Evolutionary conservation across 2,113 vertebrate species (phyloP).

Genomic region (Peromyscus polionotus): DNA sequence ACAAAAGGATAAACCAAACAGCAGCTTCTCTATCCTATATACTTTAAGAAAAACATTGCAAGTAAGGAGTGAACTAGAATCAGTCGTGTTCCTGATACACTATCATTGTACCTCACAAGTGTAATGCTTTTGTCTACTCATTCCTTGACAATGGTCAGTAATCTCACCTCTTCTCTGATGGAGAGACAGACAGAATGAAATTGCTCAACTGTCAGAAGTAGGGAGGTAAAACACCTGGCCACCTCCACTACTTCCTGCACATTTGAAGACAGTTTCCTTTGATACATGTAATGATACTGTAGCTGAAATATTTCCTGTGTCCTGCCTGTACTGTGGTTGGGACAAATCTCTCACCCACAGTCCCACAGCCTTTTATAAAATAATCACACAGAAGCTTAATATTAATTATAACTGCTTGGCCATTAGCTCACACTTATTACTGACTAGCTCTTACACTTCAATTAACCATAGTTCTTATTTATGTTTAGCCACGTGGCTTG

Average conservation of each 20-base stretch:
- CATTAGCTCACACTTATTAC: too few species aligned
- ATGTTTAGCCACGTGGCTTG: too few species aligned
- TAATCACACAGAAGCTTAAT: too few species aligned
- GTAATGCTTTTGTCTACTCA: neutral
- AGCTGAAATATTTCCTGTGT: too few species aligned
- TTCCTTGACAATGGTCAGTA: neutral
- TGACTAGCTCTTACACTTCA: too few species aligned
- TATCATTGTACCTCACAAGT: neutral
- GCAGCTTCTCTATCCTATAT: neutral
- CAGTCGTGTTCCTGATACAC: fast-evolving
- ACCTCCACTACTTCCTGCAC: neutral
- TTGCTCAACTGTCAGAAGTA: neutral
- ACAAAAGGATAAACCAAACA: neutral
- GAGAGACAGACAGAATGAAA: neutral
- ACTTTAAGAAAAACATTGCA: neutral
- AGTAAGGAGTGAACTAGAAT: neutral
- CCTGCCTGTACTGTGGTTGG: too few species aligned
- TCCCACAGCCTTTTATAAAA: too few species aligned
- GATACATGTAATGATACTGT: neutral
- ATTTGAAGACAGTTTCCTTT: neutral
- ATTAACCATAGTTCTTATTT: too few species aligned
- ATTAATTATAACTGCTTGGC: too few species aligned
- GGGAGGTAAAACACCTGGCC: neutral
- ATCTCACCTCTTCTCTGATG: neutral
- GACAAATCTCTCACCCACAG: too few species aligned